phyloP scores from a whole-genome alignment of 1,140 invertebrate species.

The Lasaia peninsularis region DNA sequence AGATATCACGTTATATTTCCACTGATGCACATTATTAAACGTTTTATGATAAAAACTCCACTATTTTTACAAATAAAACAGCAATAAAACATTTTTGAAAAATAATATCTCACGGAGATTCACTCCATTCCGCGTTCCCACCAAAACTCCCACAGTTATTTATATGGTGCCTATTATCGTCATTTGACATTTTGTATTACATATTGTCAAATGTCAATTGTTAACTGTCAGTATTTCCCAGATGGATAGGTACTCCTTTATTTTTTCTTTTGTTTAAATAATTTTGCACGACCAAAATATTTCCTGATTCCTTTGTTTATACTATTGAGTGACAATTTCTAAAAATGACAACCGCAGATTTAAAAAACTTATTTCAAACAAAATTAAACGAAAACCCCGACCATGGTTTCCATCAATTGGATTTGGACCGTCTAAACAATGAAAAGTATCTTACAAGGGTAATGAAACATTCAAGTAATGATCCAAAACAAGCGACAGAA shows the following conservation, averaged over 20 bases:
- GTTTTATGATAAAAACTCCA: too few species aligned
- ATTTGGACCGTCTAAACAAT: slow-evolving; percentile 59
- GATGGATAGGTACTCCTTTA: not conserved
- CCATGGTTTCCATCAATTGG: slow-evolving; percentile 53
- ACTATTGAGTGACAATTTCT: not conserved
- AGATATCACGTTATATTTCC: too few species aligned
- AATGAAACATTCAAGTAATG: slow-evolving; percentile 51
- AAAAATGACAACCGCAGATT: slow-evolving; percentile 51
- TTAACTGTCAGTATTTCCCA: not conserved
- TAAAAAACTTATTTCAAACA: slow-evolving; percentile 46
- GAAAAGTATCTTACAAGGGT: slow-evolving; percentile 64
- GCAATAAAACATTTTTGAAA: too few species aligned
- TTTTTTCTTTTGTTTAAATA: too few species aligned
- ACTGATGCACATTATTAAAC: too few species aligned
- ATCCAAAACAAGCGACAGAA: slow-evolving; percentile 76
- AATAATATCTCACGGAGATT: too few species aligned
- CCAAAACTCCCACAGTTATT: too few species aligned
- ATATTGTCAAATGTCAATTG: not conserved
- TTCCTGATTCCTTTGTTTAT: slow-evolving; percentile 3
- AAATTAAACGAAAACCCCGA: slow-evolving; percentile 46
- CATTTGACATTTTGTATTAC: too few species aligned
- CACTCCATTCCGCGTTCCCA: too few species aligned
- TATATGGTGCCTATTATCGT: too few species aligned
- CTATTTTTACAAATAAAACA: too few species aligned
- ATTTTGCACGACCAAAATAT: too few species aligned